Evolutionary conservation across 64 coral and sea anemone genomes (phyloP).

Genomic region (Astreopora myriophthalma): DNA sequence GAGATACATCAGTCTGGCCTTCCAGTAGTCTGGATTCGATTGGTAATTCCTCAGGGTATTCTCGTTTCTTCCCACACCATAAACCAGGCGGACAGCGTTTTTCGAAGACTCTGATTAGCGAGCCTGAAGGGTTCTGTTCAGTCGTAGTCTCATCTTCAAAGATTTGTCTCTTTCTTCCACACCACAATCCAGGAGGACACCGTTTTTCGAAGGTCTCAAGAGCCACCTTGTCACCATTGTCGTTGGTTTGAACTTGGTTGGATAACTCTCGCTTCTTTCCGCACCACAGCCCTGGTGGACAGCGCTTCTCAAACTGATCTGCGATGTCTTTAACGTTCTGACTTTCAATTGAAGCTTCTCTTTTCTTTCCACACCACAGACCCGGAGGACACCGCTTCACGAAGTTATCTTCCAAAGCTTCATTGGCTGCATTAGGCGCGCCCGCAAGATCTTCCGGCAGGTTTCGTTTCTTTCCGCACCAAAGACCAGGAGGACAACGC

Average conservation of each 20-base stretch:
- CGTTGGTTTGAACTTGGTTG: background rate
- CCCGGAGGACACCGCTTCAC: slow-evolving; percentile 44
- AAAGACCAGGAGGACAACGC: slow-evolving; percentile 43
- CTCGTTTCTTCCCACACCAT: slow-evolving; percentile 49
- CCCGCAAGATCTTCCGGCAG: too few species aligned
- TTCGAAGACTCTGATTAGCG: background rate
- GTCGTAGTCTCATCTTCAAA: background rate
- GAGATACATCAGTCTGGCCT: background rate
- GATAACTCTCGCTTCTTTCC: slow-evolving; percentile 46
- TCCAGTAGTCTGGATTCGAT: background rate
- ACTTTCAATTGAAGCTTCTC: background rate
- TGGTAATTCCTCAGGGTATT: background rate
- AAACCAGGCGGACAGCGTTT: slow-evolving; percentile 44
- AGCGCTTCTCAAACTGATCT: slow-evolving; percentile 21
- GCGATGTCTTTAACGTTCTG: background rate
- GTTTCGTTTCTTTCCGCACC: slow-evolving; percentile 44
- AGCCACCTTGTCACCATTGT: background rate
- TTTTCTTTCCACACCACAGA: slow-evolving; percentile 47
- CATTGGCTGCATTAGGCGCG: too few species aligned
- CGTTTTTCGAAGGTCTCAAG: slow-evolving; percentile 11
- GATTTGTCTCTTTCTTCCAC: slow-evolving; percentile 17
- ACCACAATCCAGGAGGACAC: slow-evolving; percentile 73
- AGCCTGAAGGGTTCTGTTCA: background rate
- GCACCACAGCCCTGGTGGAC: slow-evolving; percentile 71
- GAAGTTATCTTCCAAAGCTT: background rate